Base-by-base conservation (phyloP, 1,140 invertebrate species). In the Semibalanus balanoides region DNA sequence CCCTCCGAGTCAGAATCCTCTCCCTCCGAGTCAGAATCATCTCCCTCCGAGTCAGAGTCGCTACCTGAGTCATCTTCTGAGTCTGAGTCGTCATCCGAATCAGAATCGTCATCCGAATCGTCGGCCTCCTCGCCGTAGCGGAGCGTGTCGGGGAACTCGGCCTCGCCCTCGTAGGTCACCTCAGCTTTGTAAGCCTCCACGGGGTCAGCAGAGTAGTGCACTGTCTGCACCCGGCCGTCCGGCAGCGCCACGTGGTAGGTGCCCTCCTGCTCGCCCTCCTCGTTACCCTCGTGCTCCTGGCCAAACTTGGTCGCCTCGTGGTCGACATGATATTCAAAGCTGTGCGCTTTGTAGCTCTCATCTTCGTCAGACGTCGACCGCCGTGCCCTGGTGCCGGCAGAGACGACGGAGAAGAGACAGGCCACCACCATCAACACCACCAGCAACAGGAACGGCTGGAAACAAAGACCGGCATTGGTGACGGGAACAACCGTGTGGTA, bases 221-320 rank as follows among this genome's bases (percentile, higher is more conserved):
- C 81, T 25, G 77, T 81, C 76, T 82, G 81, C 71, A 80, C 78
- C 51, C 81, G 80, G 28, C 81, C 81, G 76, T 82, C 81, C 14
- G 81, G 81, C 40, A 82, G 81, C 25, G 78, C 78, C n/a, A 81
- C 81, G 1, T 74, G 75, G 80, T 82, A 82, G 29, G 80, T 79
- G 0, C 81, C 81, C 30, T 75, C 79, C 30, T 81, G 79, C 29
- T 76, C 77, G 75, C 81, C 78, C 29, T 79, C 81, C 74, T 82
- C 81, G 22, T 78, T 78, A 30, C 78, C 79, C 78, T 82, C 81
- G 3, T 74, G 71, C 77, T 81, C 22, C 51, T 25, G 79, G 29
- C 78, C 79, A 77, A 79, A 82, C 75, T 81, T 79, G 30, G 81
- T 74, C 43, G 80, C 80, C 1, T 78, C 75, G 78, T 81, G 80